These are phyloP conservation scores for Idaea dimidiata DNA, from an alignment of 2,888 invertebrate species.

Conservation along the genomic window DNA sequence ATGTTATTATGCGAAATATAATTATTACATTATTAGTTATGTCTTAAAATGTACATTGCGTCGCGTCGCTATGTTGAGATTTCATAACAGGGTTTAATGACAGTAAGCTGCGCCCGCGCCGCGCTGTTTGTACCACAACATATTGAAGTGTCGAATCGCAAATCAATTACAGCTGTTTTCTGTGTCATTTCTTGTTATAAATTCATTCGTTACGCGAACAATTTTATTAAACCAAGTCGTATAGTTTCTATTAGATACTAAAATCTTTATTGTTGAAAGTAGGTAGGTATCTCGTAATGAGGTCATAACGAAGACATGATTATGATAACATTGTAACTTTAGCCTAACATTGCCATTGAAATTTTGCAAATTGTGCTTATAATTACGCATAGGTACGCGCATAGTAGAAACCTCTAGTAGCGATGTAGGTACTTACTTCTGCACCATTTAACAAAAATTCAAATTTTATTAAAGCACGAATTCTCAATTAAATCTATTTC, in stretches of 20 bases:
- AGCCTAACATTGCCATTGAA: background rate
- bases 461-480: background rate
- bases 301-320: background rate
- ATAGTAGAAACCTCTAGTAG: background rate
- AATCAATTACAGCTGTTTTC: constrained; percentile 38
- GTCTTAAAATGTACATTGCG: constrained; percentile 7
- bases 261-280: background rate
- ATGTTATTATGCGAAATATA: background rate
- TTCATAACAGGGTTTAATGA: constrained; percentile 52
- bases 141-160: constrained; percentile 41
- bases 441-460: background rate
- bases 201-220: constrained; percentile 4
- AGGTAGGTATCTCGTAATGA: background rate
- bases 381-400: background rate
- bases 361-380: background rate
- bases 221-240: background rate
- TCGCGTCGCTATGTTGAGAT: constrained; percentile 30
- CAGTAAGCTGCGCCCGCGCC: constrained; percentile 46
- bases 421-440: background rate
- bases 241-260: background rate
- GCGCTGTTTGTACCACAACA: constrained; percentile 31
- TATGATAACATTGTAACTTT: background rate
- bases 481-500: background rate
- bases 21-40: constrained; percentile 45
- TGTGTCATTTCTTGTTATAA: background rate